A percentile compares a stretch with the other conserved stretches of the same genome.
Evolutionary conservation across 2,113 vertebrate species (phyloP).

Genomic region (Furnarius figulus): DNA sequence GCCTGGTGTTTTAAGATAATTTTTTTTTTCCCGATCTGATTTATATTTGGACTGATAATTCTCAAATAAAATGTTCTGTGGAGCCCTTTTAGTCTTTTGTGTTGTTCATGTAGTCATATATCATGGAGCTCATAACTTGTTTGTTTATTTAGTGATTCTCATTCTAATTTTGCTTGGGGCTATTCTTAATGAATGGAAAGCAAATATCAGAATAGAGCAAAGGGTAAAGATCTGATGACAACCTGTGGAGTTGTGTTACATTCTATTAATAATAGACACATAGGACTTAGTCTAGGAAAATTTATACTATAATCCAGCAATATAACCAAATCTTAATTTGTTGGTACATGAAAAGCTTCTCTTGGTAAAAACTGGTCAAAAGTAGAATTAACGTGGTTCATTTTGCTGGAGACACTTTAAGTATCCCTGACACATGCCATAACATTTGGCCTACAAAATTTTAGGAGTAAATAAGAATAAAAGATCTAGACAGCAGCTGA

Average conservation of each 20-base stretch:
- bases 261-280: slow-evolving; percentile 55
- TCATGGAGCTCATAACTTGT: slow-evolving; percentile 18
- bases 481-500: neutral
- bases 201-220: slow-evolving; percentile 58
- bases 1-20: neutral
- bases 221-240: slow-evolving; percentile 68
- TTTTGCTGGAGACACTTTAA: neutral
- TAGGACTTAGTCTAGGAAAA: neutral
- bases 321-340: neutral
- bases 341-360: neutral
- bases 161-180: slow-evolving; percentile 60
- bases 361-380: neutral
- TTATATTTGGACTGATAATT: neutral
- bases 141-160: slow-evolving; percentile 61
- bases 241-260: slow-evolving; percentile 20
- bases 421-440: neutral
- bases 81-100: neutral
- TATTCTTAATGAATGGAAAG: slow-evolving; percentile 70
- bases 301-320: neutral
- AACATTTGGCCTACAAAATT: neutral
- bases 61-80: neutral
- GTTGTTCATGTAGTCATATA: neutral
- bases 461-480: neutral
- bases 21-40: neutral
- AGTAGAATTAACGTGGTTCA: neutral